A percentile compares a stretch with the other conserved stretches of the same genome.
Conservation (phyloP, 2,797 vertebrate species). For the Diceros bicornis region DNA sequence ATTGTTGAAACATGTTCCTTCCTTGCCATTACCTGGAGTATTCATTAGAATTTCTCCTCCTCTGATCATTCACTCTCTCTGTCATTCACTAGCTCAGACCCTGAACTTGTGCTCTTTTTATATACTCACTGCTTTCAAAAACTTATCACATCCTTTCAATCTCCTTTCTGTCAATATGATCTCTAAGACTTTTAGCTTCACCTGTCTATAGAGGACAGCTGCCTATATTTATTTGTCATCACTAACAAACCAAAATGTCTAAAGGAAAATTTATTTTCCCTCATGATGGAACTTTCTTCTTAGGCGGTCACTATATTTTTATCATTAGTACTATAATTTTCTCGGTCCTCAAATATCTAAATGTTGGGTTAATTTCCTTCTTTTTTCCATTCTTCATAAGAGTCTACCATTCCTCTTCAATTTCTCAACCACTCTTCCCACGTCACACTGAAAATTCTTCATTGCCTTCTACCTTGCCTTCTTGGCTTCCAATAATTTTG, state of each 20-base stretch:
- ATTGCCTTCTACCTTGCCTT: not conserved
- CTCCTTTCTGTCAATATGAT: slow-evolving; percentile 5
- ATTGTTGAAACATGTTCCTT: not conserved
- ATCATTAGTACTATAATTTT: not conserved
- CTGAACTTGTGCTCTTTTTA: not conserved
- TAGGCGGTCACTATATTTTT: not conserved
- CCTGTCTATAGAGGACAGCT: not conserved
- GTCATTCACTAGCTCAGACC: not conserved
- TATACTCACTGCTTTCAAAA: not conserved
- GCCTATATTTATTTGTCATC: not conserved
- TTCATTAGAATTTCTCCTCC: not conserved
- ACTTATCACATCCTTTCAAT: not conserved
- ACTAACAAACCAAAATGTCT: not conserved
- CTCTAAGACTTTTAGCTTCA: not conserved
- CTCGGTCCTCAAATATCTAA: not conserved
- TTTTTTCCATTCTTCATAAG: not conserved
- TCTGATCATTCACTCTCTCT: not conserved
- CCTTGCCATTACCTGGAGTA: not conserved
- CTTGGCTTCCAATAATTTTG: not conserved
- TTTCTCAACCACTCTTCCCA: not conserved
- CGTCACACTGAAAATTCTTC: not conserved
- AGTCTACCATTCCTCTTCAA: not conserved
- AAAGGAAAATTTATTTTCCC: slow-evolving; percentile 20
- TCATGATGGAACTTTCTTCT: not conserved
- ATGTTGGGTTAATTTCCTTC: not conserved